Conservation (phyloP, 1,140 invertebrate genomes). For the Bombus haemorrhoidalis region DNA sequence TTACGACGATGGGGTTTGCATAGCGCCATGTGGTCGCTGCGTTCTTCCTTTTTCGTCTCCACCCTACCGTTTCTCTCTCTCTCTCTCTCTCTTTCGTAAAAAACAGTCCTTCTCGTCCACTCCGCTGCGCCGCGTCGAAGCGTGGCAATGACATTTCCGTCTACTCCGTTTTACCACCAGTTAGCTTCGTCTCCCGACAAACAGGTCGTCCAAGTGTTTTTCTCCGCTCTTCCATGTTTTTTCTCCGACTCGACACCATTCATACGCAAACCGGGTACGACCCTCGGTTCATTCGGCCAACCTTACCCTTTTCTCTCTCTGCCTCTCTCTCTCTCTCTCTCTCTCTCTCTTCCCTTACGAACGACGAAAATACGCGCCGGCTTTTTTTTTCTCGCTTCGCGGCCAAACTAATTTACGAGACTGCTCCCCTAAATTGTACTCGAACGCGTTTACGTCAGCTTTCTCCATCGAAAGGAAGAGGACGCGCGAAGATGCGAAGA, state of each 20-base stretch:
- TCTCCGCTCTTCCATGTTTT: slow-evolving; percentile 36
- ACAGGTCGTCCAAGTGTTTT: slow-evolving; percentile 64
- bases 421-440: no score
- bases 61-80: slow-evolving; percentile 12
- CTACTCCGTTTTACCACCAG: slow-evolving; percentile 39
- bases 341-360: no score
- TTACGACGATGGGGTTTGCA: slow-evolving; percentile 67
- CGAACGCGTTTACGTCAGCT: no score
- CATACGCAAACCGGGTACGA: slow-evolving; percentile 7
- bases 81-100: slow-evolving; percentile 6
- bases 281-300: no score
- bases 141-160: slow-evolving; percentile 70
- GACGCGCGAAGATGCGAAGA: no score
- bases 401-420: no score
- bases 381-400: neutral
- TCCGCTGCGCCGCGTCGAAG: slow-evolving; percentile 48
- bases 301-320: no score
- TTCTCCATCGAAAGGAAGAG: no score
- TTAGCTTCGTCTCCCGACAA: slow-evolving; percentile 21
- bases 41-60: slow-evolving; percentile 54
- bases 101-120: slow-evolving; percentile 47
- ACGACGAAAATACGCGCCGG: neutral
- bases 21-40: slow-evolving; percentile 77
- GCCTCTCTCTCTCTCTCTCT: no score
- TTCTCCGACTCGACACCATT: slow-evolving; percentile 23